Conservation (phyloP, 1,140 invertebrate genomes). For the Meloidogyne floridensis region DNA sequence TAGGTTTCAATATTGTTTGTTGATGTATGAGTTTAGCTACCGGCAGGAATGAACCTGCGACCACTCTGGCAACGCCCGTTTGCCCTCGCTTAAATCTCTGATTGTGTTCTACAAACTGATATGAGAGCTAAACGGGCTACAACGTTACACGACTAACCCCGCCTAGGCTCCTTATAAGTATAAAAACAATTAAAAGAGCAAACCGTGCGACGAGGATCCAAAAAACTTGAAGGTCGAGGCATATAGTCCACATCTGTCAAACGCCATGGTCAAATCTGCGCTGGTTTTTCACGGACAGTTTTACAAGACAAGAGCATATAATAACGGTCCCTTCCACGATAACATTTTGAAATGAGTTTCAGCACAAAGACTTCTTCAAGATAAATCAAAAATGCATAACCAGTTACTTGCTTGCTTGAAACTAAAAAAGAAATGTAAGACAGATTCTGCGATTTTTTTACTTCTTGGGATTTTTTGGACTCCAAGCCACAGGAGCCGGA, state of each 20-base stretch:
- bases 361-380: conserved; percentile 96
- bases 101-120: too few species aligned
- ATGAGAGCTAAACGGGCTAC: too few species aligned
- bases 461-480: too few species aligned
- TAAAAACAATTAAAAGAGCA: background rate
- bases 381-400: conserved; percentile 73
- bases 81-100: too few species aligned
- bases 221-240: conserved; percentile 89
- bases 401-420: conserved; percentile 55
- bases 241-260: conserved; percentile 97
- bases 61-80: too few species aligned
- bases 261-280: conserved; percentile 97
- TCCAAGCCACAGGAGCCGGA: too few species aligned
- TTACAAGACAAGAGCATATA: conserved; percentile 97
- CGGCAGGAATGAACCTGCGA: too few species aligned
- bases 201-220: conserved; percentile 90
- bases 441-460: too few species aligned
- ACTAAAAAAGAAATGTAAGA: background rate
- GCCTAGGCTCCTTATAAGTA: background rate
- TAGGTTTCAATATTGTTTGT: too few species aligned
- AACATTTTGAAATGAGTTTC: conserved; percentile 92
- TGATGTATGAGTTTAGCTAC: too few species aligned
- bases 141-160: too few species aligned
- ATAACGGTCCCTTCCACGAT: conserved; percentile 93
- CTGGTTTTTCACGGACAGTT: conserved; percentile 97